Evolutionary conservation across 2,888 invertebrate genomes (phyloP), one percentile per base, ranked within the genome.

Genomic region (Therioaphis trifolii): DNA sequence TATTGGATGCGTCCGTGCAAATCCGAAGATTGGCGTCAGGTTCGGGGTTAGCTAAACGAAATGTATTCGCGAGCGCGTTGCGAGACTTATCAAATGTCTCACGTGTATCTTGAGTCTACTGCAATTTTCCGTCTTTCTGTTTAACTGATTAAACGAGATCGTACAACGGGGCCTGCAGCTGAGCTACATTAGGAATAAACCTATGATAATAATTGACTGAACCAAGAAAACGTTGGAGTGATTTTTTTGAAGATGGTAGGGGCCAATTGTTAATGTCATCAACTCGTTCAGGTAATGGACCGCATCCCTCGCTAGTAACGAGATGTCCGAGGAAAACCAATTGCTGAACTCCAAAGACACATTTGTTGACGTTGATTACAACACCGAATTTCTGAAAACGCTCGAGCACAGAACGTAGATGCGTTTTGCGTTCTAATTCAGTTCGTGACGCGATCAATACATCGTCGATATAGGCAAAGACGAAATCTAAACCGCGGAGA

Each of bases 381-480:
- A 84, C n/a, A 9, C 58, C 40, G n/a, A 21, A 63, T 14, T 75
- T 21, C 11, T 76, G 12, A 27, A 84, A 35, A 29, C 68, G 63
- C 12, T 40, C 43, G 0, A 84, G 27, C 1, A 76, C 84, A 0
- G 46, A 18, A 12, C 49, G 68, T 1, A 75, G 15, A n/a, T 84
- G 49, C 40, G 9, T n/a, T 9, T 61, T 46, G 58, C 79, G 71
- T 46, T 69, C 52, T 3, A 9, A 7, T 2, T 52, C 40, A 15
- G 12, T 3, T 0, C 15, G n/a, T 12, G 72, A 55, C 4, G 72
- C 71, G 29, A 84, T 61, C 2, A 72, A 63, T 9, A 84, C 29
- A 29, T 84, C 52, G 52, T 84, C 84, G 4, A 84, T 46, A 24
- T 84, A 84, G 3, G 63, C 12, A n/a, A n/a, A n/a, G n/a, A n/a